These are phyloP conservation scores for Standfussiana lucernea DNA, from an alignment of 2,888 invertebrate species.

Conservation along the genomic window DNA sequence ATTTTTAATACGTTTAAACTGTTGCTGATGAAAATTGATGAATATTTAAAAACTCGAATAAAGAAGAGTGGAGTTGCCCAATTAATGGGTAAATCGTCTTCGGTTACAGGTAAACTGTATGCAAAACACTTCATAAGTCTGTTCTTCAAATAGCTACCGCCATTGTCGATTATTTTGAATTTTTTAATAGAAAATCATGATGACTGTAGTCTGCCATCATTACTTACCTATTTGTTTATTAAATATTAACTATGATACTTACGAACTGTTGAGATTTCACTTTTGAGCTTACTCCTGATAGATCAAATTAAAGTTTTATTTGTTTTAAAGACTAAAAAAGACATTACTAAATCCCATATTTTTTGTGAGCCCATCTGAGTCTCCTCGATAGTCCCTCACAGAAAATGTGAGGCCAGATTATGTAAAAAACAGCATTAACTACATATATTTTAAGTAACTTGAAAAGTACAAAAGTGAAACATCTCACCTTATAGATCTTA, in stretches of 20 bases:
- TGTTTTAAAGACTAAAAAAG: not conserved
- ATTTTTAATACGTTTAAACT: slow-evolving; percentile 23
- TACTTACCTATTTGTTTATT: not conserved
- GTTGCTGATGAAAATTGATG: slow-evolving; percentile 3
- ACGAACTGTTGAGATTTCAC: too few relatives aligned
- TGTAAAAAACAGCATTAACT: slow-evolving; percentile 17
- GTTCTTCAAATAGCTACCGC: not conserved
- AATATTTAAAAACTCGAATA: not conserved
- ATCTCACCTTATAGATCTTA: slow-evolving; percentile 51
- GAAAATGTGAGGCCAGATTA: slow-evolving; percentile 16
- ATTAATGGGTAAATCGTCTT: not conserved
- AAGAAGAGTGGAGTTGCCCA: not conserved
- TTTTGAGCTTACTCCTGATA: not conserved
- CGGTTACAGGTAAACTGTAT: not conserved
- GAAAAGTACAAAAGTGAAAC: slow-evolving; percentile 35
- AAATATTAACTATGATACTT: too few relatives aligned
- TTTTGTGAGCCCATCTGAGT: not conserved
- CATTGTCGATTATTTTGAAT: not conserved
- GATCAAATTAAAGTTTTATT: not conserved
- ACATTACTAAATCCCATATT: not conserved
- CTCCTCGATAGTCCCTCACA: not conserved
- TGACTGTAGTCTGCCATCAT: not conserved
- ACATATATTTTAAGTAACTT: slow-evolving; percentile 35
- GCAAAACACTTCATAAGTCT: not conserved
- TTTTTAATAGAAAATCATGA: not conserved